phyloP scores from a whole-genome alignment of 2,888 invertebrate genomes.

The Drepana falcataria region DNA sequence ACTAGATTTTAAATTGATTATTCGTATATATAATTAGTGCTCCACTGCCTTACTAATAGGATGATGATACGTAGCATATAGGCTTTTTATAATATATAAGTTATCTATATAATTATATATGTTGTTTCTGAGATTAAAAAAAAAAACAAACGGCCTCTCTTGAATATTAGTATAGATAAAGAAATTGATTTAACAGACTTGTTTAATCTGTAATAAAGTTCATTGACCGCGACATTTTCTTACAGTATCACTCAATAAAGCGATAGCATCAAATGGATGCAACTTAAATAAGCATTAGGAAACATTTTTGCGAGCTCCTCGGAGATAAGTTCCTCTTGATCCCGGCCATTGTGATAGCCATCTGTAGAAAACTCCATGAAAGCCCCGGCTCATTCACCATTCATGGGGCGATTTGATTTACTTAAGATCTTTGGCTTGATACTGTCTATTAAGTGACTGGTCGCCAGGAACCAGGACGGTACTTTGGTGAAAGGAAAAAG shows the following conservation, averaged over 20 bases:
- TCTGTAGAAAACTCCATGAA: constrained; percentile 68
- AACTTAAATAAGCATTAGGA: constrained; percentile 74
- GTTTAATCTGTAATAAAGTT: neutral
- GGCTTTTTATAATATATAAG: too few species aligned
- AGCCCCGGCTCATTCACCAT: constrained; percentile 72
- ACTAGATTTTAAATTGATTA: too few species aligned
- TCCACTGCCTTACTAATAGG: too few species aligned
- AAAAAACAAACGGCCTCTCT: too few species aligned
- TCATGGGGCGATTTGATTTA: constrained; percentile 78
- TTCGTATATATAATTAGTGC: too few species aligned
- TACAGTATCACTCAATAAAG: constrained; percentile 13
- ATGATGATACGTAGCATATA: too few species aligned
- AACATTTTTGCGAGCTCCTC: constrained; percentile 67
- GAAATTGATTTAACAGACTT: neutral
- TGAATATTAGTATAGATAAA: too few species aligned
- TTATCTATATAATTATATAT: too few species aligned
- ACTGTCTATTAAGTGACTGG: constrained; percentile 73
- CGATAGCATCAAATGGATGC: constrained; percentile 63
- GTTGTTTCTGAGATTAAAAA: too few species aligned
- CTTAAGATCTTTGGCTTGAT: constrained; percentile 73
- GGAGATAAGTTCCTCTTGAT: constrained; percentile 71
- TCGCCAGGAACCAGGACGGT: constrained; percentile 34
- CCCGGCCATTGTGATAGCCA: constrained; percentile 74
- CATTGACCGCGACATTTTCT: constrained; percentile 3
- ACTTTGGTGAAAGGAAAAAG: constrained; percentile 57